Conservation (phyloP, 2,888 invertebrate genomes). For the Zhuqinia jingwanae region DNA sequence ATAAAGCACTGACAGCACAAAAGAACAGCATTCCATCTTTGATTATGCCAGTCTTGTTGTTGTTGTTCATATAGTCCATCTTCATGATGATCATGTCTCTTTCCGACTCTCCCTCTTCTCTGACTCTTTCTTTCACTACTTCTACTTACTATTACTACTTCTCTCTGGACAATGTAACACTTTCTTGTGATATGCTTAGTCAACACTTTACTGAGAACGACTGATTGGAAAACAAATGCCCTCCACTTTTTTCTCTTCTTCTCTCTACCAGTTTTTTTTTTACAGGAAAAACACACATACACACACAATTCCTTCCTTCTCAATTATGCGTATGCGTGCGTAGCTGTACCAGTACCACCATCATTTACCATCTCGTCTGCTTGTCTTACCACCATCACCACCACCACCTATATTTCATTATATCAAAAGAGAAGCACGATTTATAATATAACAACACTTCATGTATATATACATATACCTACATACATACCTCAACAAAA, state of each 20-base stretch:
- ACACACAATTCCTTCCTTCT: constrained; percentile 2
- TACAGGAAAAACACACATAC: constrained; percentile 11
- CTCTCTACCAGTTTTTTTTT: constrained; percentile 41
- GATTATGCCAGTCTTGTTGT: constrained; percentile 21
- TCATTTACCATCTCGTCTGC: background rate
- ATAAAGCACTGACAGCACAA: constrained; percentile 49
- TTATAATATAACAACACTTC: constrained; percentile 14
- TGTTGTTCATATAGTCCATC: constrained; percentile 19
- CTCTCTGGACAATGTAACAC: constrained; percentile 70
- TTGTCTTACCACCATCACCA: background rate
- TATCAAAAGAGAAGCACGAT: no score
- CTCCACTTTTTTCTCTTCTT: constrained; percentile 71
- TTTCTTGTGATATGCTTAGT: constrained; percentile 67
- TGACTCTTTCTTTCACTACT: background rate
- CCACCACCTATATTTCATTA: constrained; percentile 6
- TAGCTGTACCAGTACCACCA: background rate
- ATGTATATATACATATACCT: no score
- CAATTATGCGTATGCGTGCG: background rate
- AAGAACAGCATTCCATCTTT: constrained; percentile 41
- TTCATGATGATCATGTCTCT: background rate
- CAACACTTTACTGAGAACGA: constrained; percentile 68
- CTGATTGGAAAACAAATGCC: constrained; percentile 72
- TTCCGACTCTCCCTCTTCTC: background rate
- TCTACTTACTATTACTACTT: background rate
- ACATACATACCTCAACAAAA: constrained; percentile 62